Conservation (phyloP, 2,113 vertebrate genomes). For the Mirza zaza region DNA sequence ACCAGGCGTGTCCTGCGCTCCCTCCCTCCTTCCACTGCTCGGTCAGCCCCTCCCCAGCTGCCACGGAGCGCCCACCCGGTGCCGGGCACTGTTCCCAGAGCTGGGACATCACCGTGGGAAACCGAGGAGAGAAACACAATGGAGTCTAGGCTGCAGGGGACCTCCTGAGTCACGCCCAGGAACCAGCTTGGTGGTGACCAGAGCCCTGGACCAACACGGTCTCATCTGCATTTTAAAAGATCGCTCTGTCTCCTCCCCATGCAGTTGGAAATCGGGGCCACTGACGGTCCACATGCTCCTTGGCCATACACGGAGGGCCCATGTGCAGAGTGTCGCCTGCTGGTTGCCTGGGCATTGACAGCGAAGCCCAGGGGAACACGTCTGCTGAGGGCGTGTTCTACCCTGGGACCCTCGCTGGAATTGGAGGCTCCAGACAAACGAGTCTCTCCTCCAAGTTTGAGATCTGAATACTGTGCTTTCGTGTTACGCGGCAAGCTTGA, state of each 20-base stretch:
- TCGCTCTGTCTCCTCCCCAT: fast-evolving
- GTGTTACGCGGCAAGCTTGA: fast-evolving
- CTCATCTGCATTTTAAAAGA: background rate
- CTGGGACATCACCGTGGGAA: too few species aligned
- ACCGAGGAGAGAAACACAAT: fast-evolving
- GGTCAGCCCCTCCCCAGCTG: fast-evolving
- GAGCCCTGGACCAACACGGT: fast-evolving
- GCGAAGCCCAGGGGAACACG: fast-evolving
- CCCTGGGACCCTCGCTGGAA: fast-evolving
- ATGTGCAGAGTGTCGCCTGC: fast-evolving
- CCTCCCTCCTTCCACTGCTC: fast-evolving
- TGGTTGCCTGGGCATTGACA: fast-evolving
- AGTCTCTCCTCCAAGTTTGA: background rate
- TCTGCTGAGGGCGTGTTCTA: fast-evolving
- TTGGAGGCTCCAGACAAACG: fast-evolving
- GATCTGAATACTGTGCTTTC: background rate
- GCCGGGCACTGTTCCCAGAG: background rate
- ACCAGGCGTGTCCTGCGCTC: fast-evolving
- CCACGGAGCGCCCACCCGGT: fast-evolving
- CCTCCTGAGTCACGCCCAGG: fast-evolving
- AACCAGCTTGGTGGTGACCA: fast-evolving
- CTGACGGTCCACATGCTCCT: fast-evolving
- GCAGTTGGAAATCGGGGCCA: background rate
- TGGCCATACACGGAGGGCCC: fast-evolving
- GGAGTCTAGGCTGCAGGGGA: too few species aligned